Evolutionary conservation across 2,888 invertebrate species (phyloP), one percentile per base, ranked within the genome.

Genomic region (Strigamia transsilvanica): DNA sequence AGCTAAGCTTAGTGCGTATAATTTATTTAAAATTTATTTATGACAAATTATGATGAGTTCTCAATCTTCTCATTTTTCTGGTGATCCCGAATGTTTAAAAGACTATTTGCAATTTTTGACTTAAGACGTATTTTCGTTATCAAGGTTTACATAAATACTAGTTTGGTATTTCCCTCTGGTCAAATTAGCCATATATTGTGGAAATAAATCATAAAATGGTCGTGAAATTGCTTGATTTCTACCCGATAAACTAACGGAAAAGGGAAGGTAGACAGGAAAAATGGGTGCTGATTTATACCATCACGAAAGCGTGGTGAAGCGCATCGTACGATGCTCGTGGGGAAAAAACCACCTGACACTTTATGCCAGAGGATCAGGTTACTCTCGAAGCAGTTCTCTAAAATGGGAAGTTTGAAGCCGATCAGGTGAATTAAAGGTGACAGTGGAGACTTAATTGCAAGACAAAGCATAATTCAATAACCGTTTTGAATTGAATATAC

Each of bases 241-340:
- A 73, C 23, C 73, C 73, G 73, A 73, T 73, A 73, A 73, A 73
- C 56, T 56, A 56, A 56, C 21, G 56, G 56, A 56, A 56, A 56
- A 56, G 56, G 27, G 73, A 73, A 73, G 32, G 32, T 12, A 73
- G 73, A 73, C 73, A 73, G 73, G 73, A 73, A 73, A 73, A 73
- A 73, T 73, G 73, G 32, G 73, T 73, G 32, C 73, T 73, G 73
- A 73, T 73, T 73, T 73, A 56, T 56, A 73, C 73, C 73, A 73
- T 73, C 73, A 73, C 73, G 23, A 27, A 27, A 73, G 73, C 23
- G 73, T 27, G 32, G 73, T 73, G 73, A 73, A 73, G 73, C 73
- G 73, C 23, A 32, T 32, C 73, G 27, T 73, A 73, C 32, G 73
- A 73, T 13, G 73, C 73, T 73, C 73, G 23, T 73, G 73, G 32